Percentiles rank a stretch among this genome's conserved stretches.
These are phyloP conservation scores for Eupeodes luniger DNA, from an alignment of 2,888 invertebrate genomes.

Conservation along the genomic window DNA sequence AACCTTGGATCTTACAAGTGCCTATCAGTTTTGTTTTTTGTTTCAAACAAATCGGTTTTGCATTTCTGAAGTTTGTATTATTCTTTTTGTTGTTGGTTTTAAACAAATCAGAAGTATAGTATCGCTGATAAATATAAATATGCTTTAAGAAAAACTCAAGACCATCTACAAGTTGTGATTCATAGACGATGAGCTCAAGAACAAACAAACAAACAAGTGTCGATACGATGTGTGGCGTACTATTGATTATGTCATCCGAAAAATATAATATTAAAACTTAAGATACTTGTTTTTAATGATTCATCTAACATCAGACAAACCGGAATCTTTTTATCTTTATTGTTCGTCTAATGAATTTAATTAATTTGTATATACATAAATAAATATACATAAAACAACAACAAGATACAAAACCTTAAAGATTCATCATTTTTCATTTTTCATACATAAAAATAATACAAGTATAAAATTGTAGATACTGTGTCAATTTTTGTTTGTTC, in stretches of 20 bases:
- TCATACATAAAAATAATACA: background rate
- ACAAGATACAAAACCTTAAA: background rate
- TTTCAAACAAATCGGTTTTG: too few relatives aligned
- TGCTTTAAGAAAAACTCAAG: background rate
- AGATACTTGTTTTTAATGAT: constrained; percentile 33
- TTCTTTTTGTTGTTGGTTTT: too few relatives aligned
- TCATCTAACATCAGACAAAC: constrained; percentile 35
- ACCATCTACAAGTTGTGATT: constrained; percentile 17
- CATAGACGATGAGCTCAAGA: constrained; percentile 41
- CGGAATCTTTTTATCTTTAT: constrained; percentile 24
- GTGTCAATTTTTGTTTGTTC: background rate
- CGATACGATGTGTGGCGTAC: background rate
- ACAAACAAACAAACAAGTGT: background rate
- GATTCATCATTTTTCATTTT: constrained; percentile 1
- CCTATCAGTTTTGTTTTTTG: too few relatives aligned
- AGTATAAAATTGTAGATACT: background rate
- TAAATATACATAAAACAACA: background rate
- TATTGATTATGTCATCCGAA: constrained; percentile 54
- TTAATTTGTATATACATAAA: constrained; percentile 22
- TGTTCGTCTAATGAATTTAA: constrained; percentile 11
- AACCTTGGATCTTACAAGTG: too few relatives aligned
- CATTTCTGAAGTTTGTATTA: too few relatives aligned
- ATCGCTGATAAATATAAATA: background rate
- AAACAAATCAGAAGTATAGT: too few relatives aligned
- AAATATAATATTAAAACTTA: constrained; percentile 26